Percentiles rank a stretch among this genome's conserved stretches.
These are phyloP conservation scores for Lasiommata megera DNA, from an alignment of 2,888 invertebrate species.

Conservation along the genomic window DNA sequence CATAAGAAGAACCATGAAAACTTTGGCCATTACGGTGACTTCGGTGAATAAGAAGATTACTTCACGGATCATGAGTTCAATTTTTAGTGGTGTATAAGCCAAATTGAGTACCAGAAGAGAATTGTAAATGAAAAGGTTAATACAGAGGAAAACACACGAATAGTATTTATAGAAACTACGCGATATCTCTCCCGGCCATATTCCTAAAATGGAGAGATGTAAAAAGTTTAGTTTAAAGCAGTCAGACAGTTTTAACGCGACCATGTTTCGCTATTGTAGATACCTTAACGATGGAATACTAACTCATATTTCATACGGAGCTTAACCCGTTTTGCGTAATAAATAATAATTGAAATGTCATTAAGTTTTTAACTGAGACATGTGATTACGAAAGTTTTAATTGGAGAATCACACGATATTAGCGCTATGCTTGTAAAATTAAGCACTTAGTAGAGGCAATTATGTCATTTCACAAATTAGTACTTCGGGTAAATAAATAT, in stretches of 20 bases:
- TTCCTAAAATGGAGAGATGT: conserved; percentile 52
- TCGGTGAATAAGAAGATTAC: conserved; percentile 44
- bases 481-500: conserved; percentile 9
- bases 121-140: conserved; percentile 48
- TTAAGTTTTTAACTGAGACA: conserved; percentile 37
- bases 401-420: conserved; percentile 7
- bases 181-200: conserved; percentile 49
- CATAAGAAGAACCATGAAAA: conserved; percentile 50
- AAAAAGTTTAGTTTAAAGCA: conserved; percentile 50
- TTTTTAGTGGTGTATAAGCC: conserved; percentile 51
- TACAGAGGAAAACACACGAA: conserved; percentile 45
- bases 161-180: conserved; percentile 53
- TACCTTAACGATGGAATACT: conserved; percentile 12
- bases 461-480: conserved; percentile 33
- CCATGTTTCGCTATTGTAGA: conserved; percentile 32
- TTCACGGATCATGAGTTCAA: conserved; percentile 58
- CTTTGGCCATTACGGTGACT: conserved; percentile 43
- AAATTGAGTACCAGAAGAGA: conserved; percentile 55
- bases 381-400: conserved; percentile 26
- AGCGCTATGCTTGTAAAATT: conserved; percentile 29
- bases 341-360: neutral
- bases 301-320: neutral
- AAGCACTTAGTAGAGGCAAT: conserved; percentile 22
- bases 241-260: conserved; percentile 36
- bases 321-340: neutral